Evolutionary conservation across 2,113 vertebrate genomes (phyloP).

Genomic region (Corynorhinus townsendii): DNA sequence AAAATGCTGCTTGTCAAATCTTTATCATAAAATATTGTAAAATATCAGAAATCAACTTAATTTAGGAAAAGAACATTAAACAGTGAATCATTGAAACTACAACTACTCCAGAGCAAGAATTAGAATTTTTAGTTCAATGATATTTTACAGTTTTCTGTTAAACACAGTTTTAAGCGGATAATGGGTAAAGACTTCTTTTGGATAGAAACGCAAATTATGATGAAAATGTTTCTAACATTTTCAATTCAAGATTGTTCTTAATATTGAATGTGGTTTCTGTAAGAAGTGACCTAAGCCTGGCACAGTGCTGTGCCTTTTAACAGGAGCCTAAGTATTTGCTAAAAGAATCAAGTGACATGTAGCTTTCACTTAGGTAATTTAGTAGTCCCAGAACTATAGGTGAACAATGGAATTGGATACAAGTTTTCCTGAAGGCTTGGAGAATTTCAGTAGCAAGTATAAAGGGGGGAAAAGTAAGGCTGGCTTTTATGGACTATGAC

Average conservation of each 20-base stretch:
- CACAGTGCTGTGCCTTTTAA: not conserved
- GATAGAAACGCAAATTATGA: not conserved
- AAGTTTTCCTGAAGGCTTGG: not conserved
- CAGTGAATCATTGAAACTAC: not conserved
- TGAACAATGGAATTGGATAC: not conserved
- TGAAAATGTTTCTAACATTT: not conserved
- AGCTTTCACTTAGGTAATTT: not conserved
- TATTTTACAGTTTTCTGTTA: constrained; percentile 24
- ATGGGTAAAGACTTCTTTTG: not conserved
- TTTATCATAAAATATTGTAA: constrained; percentile 16
- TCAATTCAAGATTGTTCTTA: constrained; percentile 1
- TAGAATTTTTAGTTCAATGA: constrained; percentile 1
- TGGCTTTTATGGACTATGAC: constrained; percentile 24
- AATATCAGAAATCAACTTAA: not conserved
- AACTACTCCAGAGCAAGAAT: not conserved
- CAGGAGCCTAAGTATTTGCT: not conserved
- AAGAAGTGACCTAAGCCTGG: not conserved
- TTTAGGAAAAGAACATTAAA: constrained; percentile 2
- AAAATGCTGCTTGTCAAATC: constrained; percentile 2
- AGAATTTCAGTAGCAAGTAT: constrained; percentile 29
- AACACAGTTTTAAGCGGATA: not conserved
- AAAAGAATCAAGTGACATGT: constrained; percentile 2
- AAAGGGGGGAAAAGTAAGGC: constrained; percentile 1
- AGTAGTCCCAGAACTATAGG: not conserved
- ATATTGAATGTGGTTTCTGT: not conserved